These are phyloP conservation scores for Euleptes europaea DNA, from an alignment of 2,113 vertebrate genomes.

Conservation along the genomic window DNA sequence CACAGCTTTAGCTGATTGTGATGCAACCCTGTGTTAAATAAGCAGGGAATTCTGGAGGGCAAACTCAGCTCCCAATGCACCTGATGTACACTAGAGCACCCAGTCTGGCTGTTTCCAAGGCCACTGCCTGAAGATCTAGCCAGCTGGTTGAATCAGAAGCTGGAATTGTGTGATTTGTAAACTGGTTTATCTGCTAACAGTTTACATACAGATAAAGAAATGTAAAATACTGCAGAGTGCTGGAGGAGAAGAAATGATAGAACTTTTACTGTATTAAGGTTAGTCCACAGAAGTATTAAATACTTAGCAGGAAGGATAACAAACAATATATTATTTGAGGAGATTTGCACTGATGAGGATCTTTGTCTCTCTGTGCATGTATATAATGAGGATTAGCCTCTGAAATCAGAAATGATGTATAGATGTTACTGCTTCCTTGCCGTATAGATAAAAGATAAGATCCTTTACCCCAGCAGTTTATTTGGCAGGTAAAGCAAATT, in stretches of 20 bases:
- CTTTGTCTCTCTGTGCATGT: conserved; percentile 11
- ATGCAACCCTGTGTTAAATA: too few relatives aligned
- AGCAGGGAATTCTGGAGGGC: too few relatives aligned
- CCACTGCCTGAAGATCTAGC: neutral
- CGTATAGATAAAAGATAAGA: neutral
- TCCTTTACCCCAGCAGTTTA: neutral
- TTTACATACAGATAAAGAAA: neutral
- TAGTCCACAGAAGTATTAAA: neutral
- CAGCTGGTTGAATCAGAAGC: neutral
- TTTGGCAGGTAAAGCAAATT: neutral
- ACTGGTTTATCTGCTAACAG: fast-evolving
- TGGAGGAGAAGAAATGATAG: neutral
- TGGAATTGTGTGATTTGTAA: neutral
- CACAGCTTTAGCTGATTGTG: too few relatives aligned
- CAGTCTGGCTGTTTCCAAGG: neutral
- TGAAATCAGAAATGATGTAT: neutral
- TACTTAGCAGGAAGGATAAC: neutral
- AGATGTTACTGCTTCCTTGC: neutral
- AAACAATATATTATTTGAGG: neutral
- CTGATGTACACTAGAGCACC: neutral
- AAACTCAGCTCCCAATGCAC: too few relatives aligned
- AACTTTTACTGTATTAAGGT: neutral
- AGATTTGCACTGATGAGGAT: neutral
- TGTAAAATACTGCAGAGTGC: neutral
- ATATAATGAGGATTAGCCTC: neutral